Base-by-base conservation (phyloP, 1,140 invertebrate genomes). In the Eriosoma lanigerum region DNA sequence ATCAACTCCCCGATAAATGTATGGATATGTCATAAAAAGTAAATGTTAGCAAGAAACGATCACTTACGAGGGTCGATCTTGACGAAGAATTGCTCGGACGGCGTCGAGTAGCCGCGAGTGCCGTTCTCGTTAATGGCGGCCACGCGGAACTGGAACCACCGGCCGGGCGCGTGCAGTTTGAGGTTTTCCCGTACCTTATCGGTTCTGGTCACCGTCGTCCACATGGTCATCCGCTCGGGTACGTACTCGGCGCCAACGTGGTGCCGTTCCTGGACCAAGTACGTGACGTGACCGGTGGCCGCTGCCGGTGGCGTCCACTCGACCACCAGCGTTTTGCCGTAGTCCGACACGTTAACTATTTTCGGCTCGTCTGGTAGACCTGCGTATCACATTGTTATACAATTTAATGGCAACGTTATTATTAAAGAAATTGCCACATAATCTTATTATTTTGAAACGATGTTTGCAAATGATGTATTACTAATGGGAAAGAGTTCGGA, bases 141-240 rank as follows among this genome's bases (percentile, higher is more conserved):
- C 3, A 93, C 90, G 38, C 92, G 88, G 83, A 93, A 92, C 83
- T 92, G 89, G 84, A 93, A 94, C 92, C 91, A 93, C 21, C 90
- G 88, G 21, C 91, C 92, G 0, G 91, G 90, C 83, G 89, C 90
- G 68, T 32, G 10, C 62, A 88, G 83, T 75, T 88, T 88, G 9
- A 92, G 87, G 19, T 88, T 88, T 13, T 92, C 86, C 3, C 88
- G 87, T 12, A 88, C 87, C 81, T 88, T 88, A 1, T 87, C 86
- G 80, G 88, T 83, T 17, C 86, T 83, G 76, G 86, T 85, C 50
- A 86, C 86, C 32, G 86, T 85, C 1, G 86, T 85, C 89, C 89
- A 90, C 5, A 87, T 84, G 12, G 87, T 86, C n/a, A 90, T 83
- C 66, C 87, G 86, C 2, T 86, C 86, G 50, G 87, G 85, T 2